These are phyloP conservation scores for Tupiocoris notatus DNA, from an alignment of 2,888 invertebrate genomes.

Conservation along the genomic window DNA sequence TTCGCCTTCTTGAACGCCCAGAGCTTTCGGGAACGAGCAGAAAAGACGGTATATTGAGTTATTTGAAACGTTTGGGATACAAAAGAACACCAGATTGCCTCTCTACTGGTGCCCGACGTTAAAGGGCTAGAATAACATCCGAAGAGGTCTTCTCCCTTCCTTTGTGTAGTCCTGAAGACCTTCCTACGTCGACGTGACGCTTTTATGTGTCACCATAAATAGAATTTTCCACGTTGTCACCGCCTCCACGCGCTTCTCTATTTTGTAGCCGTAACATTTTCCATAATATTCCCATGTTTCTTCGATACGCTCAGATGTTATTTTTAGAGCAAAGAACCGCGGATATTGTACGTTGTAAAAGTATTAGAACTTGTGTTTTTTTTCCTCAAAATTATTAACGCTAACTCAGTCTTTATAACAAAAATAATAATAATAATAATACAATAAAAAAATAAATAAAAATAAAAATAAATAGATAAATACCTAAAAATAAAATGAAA, in stretches of 20 bases:
- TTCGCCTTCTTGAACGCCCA: neutral
- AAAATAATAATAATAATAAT: too few species aligned
- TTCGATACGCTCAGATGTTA: too few species aligned
- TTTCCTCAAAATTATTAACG: too few species aligned
- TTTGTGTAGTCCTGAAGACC: neutral
- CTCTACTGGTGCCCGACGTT: neutral
- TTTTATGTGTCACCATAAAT: neutral
- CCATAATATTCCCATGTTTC: neutral
- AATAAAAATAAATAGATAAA: too few species aligned
- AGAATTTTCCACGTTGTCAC: neutral
- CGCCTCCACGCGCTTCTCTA: neutral
- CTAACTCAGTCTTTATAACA: too few species aligned
- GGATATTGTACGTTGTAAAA: too few species aligned
- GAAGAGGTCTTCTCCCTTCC: neutral
- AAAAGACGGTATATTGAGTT: slow-evolving; percentile 14
- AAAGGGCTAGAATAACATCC: neutral
- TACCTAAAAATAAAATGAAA: too few species aligned
- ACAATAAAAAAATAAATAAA: too few species aligned
- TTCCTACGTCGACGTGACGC: too few species aligned
- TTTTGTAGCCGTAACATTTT: neutral
- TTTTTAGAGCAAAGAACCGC: too few species aligned
- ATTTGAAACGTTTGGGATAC: slow-evolving; percentile 21
- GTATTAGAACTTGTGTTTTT: too few species aligned
- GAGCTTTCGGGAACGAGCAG: neutral
- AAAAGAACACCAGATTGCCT: slow-evolving; percentile 10